Evolutionary conservation across 2,888 invertebrate species (phyloP).

Genomic region (Lycaena phlaeas): DNA sequence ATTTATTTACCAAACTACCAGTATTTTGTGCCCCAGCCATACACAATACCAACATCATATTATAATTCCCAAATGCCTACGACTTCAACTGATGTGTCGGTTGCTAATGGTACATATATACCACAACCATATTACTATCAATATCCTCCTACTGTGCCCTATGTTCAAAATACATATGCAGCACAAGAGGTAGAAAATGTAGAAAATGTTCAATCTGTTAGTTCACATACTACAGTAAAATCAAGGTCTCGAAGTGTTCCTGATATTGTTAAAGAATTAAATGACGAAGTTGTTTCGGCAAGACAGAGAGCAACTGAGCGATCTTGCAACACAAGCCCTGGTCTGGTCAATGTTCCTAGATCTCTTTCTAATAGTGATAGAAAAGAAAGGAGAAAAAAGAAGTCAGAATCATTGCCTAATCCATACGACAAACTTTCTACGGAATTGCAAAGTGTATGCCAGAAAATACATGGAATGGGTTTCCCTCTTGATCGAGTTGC

Average conservation of each 20-base stretch:
- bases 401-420: conserved; percentile 45
- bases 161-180: conserved; percentile 29
- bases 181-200: conserved; percentile 22
- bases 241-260: conserved; percentile 78
- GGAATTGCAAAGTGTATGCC: conserved; percentile 77
- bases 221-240: conserved; percentile 38
- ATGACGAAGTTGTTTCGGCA: conserved; percentile 74
- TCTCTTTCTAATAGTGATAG: conserved; percentile 32
- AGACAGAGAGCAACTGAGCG: conserved; percentile 63
- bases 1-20: conserved; percentile 54
- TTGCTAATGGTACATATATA: conserved; percentile 43
- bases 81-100: conserved; percentile 32
- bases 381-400: conserved; percentile 36
- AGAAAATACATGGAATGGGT: conserved; percentile 88
- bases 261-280: conserved; percentile 82
- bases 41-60: conserved; percentile 31
- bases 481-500: conserved; percentile 87
- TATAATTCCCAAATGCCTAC: conserved; percentile 37
- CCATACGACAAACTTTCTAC: conserved; percentile 54
- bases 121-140: conserved; percentile 56
- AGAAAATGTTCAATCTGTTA: conserved; percentile 22
- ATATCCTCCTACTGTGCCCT: conserved; percentile 39
- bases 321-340: conserved; percentile 68
- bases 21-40: conserved; percentile 49
- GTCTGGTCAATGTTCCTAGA: conserved; percentile 34